These are phyloP conservation scores for Damaliscus lunatus DNA, from an alignment of 2,113 vertebrate genomes.

Conservation along the genomic window DNA sequence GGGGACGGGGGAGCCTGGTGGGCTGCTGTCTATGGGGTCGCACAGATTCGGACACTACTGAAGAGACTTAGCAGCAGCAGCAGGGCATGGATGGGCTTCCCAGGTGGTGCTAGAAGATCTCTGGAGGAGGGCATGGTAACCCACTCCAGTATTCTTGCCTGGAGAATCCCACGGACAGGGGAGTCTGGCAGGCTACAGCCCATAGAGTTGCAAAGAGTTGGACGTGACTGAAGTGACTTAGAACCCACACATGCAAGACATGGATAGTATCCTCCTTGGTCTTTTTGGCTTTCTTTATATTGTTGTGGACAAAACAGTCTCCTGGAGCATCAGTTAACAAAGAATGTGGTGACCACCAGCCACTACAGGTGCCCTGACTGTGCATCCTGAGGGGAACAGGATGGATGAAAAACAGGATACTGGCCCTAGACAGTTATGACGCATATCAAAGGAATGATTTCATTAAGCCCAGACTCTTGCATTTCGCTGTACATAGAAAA, in stretches of 20 bases:
- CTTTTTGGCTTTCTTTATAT: neutral
- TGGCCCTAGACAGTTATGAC: neutral
- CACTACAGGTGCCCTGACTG: neutral
- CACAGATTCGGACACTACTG: too few relatives aligned
- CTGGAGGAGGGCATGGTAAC: too few relatives aligned
- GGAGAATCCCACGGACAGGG: neutral
- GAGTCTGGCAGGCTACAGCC: neutral
- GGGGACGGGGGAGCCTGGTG: neutral
- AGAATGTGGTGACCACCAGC: neutral
- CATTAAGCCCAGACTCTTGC: neutral
- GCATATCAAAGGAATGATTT: neutral
- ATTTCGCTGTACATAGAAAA: neutral
- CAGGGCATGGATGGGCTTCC: too few relatives aligned
- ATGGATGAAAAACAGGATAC: neutral
- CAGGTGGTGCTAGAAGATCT: too few relatives aligned
- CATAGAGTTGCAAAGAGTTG: neutral
- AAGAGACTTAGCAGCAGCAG: too few relatives aligned
- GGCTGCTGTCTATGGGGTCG: accelerated
- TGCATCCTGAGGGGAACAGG: neutral
- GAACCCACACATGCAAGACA: neutral
- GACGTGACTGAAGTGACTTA: neutral
- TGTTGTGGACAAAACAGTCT: neutral
- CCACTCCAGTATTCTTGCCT: neutral
- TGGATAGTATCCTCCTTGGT: neutral
- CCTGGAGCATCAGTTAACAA: neutral